Evolutionary conservation across 1,140 invertebrate genomes (phyloP), one percentile per base, ranked within the genome.

Genomic region (Eueides isabella): DNA sequence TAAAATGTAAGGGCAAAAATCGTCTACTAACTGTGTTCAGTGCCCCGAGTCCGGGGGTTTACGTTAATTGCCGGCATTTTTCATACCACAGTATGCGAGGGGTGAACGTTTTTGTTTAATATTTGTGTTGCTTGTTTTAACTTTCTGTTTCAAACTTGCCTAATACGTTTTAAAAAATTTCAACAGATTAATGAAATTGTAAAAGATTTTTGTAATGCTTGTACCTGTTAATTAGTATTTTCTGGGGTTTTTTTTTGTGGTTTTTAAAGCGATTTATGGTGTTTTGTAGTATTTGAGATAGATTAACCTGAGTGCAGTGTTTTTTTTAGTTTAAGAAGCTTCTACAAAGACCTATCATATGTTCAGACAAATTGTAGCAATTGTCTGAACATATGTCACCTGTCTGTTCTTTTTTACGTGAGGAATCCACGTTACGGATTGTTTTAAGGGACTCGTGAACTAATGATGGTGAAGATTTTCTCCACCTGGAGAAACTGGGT

Each of bases 51-150:
- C 48, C 48, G 23, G 23, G 48, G 6, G 66, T 31, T 67, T 26
- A 29, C 41, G 41, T 30, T 67, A 67, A 67, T 67, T 67, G 66
- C 41, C 66, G 41, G 66, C 66, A 67, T 67, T 67, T 67, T 55
- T 67, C 66, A 26, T 29, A 67, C 41, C 65, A 29, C 28, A 29
- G 28, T 30, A 67, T 48, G 66, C 38, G 66, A 41, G 66, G 66
- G 66, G 30, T 55, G 66, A 55, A 48, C 29, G 26, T 55, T 55
- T 67, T 41, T 67, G 48, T 67, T 67, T 67, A 48, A 67, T 55
- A 33, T 67, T 67, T 48, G 19, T 67, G 23, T 67, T 55, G 26
- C 23, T n/a, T 55, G 2, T 55, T 55, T 14, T 0, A 16, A 38
- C 41, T 55, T 55, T 55, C 12, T 55, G 23, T 55, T 55, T 23